A percentile compares a stretch with the other conserved stretches of the same genome.
phyloP scores from a whole-genome alignment of 2,888 invertebrate species.

The Apodemia mormo region DNA sequence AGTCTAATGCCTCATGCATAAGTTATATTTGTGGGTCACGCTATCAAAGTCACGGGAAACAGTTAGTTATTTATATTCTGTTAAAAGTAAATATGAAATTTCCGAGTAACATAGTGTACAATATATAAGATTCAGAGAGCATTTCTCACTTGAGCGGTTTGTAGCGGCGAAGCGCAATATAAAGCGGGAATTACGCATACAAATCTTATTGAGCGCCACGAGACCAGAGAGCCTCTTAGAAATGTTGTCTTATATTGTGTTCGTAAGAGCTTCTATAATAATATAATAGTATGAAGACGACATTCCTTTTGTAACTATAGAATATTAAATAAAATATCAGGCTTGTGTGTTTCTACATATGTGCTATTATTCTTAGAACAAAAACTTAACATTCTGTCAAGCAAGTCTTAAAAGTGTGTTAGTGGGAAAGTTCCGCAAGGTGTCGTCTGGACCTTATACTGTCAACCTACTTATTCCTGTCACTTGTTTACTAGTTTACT shows the following conservation, averaged over 20 bases:
- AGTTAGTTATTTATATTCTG: not conserved
- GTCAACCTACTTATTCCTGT: no score
- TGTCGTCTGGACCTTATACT: no score
- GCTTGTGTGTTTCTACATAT: not conserved
- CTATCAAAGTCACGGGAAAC: no score
- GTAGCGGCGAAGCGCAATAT: constrained; percentile 13
- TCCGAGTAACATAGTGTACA: not conserved
- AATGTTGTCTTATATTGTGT: constrained; percentile 17
- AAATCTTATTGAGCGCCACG: constrained; percentile 16
- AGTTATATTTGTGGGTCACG: no score
- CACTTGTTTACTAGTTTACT: no score
- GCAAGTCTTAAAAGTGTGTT: no score
- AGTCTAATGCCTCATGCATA: no score
- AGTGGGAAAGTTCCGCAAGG: no score
- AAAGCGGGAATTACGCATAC: constrained; percentile 18
- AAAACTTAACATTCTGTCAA: no score
- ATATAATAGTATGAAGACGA: constrained; percentile 14
- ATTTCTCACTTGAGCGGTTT: constrained; percentile 19
- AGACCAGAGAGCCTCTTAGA: constrained; percentile 19
- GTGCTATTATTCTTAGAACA: not conserved
- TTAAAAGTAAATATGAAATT: not conserved
- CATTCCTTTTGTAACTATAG: constrained; percentile 11
- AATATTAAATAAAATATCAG: not conserved
- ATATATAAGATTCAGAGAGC: constrained; percentile 2
- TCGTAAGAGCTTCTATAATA: constrained; percentile 18